Evolutionary conservation across 1,140 invertebrate species (phyloP).

Genomic region (Cotesia vestalis): DNA sequence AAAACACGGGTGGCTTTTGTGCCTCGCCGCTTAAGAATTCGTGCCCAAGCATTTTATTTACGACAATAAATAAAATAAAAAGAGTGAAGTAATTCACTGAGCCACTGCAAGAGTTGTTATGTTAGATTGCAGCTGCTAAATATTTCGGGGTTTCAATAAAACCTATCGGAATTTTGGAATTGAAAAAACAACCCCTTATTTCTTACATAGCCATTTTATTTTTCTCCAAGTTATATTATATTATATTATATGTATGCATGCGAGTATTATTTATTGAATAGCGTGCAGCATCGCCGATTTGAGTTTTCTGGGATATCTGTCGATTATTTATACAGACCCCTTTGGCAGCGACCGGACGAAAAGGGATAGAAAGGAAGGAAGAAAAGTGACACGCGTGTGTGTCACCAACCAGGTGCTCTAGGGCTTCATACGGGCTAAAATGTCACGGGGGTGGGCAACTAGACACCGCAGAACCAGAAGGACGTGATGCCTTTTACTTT

Average conservation of each 20-base stretch:
- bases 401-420: constrained; percentile 23
- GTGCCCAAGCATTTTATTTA: constrained; percentile 6
- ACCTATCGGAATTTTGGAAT: constrained; percentile 18
- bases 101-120: not conserved
- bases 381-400: constrained; percentile 3
- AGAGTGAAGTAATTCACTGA: not conserved
- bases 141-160: constrained; percentile 20
- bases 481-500: constrained; percentile 7
- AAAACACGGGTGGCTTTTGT: constrained; percentile 11
- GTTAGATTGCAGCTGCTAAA: constrained; percentile 33
- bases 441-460: constrained; percentile 13
- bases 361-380: constrained; percentile 14
- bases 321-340: constrained; percentile 23
- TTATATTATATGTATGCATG: too few species aligned
- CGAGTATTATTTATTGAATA: not conserved
- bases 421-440: constrained; percentile 3
- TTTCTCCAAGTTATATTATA: too few species aligned
- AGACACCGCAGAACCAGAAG: constrained; percentile 1
- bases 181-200: too few species aligned
- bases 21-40: not conserved
- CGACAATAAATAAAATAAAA: not conserved
- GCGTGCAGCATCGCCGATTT: not conserved
- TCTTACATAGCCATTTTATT: not conserved
- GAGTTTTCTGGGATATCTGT: constrained; percentile 1
- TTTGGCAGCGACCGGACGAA: constrained; percentile 19